A percentile compares a stretch with the other conserved stretches of the same genome.
Conservation (phyloP, 2,797 vertebrate genomes). For the Platalea minor region DNA sequence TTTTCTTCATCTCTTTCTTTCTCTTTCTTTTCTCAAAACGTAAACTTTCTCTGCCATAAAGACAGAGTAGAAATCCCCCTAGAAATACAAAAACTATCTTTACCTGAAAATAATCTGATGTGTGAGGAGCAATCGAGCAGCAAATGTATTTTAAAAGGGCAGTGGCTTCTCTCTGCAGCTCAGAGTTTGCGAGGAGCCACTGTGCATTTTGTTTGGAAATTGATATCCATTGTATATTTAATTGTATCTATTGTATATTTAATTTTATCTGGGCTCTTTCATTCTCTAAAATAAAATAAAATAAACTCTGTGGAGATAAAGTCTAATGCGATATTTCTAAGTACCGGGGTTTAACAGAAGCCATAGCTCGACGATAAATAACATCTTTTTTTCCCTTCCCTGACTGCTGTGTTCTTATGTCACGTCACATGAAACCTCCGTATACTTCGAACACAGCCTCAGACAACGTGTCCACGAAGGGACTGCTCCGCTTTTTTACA, state of each 20-base stretch:
- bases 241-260: not conserved
- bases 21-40: not conserved
- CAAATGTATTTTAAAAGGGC: not conserved
- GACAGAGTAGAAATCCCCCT: not conserved
- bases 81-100: not conserved
- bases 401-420: not conserved
- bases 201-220: not conserved
- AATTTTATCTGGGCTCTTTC: slow-evolving; percentile 29
- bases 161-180: not conserved
- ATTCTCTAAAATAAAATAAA: not conserved
- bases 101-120: slow-evolving; percentile 40
- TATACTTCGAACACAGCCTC: not conserved
- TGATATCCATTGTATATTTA: slow-evolving; percentile 2
- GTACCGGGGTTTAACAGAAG: slow-evolving; percentile 14
- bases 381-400: not conserved
- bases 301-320: slow-evolving; percentile 7
- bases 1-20: not conserved
- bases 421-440: not conserved
- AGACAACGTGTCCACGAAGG: not conserved
- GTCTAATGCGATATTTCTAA: slow-evolving; percentile 5
- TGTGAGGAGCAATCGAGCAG: slow-evolving; percentile 53
- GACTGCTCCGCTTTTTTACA: not conserved
- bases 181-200: not conserved
- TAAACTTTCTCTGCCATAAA: not conserved
- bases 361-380: slow-evolving; percentile 15